These are phyloP conservation scores for Pipa parva DNA, from an alignment of 2,113 vertebrate species.

Conservation along the genomic window DNA sequence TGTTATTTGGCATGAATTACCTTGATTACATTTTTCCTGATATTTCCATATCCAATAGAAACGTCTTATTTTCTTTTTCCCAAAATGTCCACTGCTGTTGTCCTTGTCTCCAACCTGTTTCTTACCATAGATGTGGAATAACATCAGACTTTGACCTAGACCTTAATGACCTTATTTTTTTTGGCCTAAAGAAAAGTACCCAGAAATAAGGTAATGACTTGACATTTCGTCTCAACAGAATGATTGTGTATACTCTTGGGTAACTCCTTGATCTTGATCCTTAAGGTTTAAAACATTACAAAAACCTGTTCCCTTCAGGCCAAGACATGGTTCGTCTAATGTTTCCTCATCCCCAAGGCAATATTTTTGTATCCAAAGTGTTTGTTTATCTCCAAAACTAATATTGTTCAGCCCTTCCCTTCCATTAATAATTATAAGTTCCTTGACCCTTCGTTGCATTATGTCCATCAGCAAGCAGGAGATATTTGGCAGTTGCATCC, in stretches of 20 bases:
- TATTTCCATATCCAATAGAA: too few relatives aligned
- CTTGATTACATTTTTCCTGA: too few relatives aligned
- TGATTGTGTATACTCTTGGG: neutral
- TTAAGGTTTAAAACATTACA: slow-evolving; percentile 12
- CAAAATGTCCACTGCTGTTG: too few relatives aligned
- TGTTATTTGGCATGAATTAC: too few relatives aligned
- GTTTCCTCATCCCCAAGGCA: slow-evolving; percentile 25
- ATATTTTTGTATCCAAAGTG: slow-evolving; percentile 19
- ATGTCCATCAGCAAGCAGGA: slow-evolving; percentile 50
- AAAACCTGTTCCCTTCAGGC: slow-evolving; percentile 1
- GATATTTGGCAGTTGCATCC: slow-evolving; percentile 52
- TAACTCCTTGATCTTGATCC: slow-evolving; percentile 2
- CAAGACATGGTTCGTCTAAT: slow-evolving; percentile 3
- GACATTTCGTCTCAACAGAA: neutral
- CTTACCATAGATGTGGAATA: too few relatives aligned
- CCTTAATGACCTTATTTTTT: too few relatives aligned
- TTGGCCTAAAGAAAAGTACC: neutral
- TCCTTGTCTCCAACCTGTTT: too few relatives aligned
- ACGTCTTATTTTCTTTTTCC: too few relatives aligned
- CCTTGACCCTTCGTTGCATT: slow-evolving; percentile 33
- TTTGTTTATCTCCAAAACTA: slow-evolving; percentile 25
- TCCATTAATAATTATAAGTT: slow-evolving; percentile 34
- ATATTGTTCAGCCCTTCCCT: slow-evolving; percentile 21
- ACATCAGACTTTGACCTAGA: too few relatives aligned
- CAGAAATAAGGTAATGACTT: slow-evolving; percentile 17